Base-by-base conservation (phyloP, 1,140 invertebrate species). In the Holotrichia oblita region DNA sequence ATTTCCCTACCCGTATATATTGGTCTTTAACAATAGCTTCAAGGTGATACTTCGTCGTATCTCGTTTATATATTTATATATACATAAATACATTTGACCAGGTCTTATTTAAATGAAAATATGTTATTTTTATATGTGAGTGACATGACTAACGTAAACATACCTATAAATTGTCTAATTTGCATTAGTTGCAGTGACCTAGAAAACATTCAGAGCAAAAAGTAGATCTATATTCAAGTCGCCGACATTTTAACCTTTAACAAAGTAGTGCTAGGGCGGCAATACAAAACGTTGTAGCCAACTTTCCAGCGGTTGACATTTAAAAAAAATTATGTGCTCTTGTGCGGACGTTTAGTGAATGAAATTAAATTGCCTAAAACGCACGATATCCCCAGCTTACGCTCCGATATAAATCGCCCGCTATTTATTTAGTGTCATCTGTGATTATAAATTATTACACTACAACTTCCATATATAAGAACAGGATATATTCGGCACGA, bases 131-230 rank as follows among this genome's bases (percentile, higher is more conserved):
- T 12, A 10, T 14, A 48, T 69, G 10, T 69, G 22, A 69, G 61
- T 69, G 17, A 69, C 27, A 27, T 20, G 22, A 69, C 24, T 69
- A 69, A 20, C 61, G 27, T 27, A 27, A 34, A 48, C 44, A 14
- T 22, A 34, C 7, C 22, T 14, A 34, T 69, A 69, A 69, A 69
- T 27, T 69, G 12, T 69, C 48, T 22, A 27, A 69, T 69, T 69
- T 69, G 61, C 61, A 69, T 69, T 69, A 34, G 22, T 20, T 34
- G 22, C 7, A 69, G 27, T 20, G 61, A 69, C 61, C 61, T 69
- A 69, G 61, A 69, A 69, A 69, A 69, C 61, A 69, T 69, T 69
- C 22, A 69, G 61, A 69, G 61, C 61, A 69, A 69, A 69, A 69
- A 34, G 22, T 34, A 69, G 17, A 69, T 22, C 61, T 69, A 69